These are phyloP conservation scores for Nephrocerus scutellatus DNA, from an alignment of 2,888 invertebrate species.

Conservation along the genomic window DNA sequence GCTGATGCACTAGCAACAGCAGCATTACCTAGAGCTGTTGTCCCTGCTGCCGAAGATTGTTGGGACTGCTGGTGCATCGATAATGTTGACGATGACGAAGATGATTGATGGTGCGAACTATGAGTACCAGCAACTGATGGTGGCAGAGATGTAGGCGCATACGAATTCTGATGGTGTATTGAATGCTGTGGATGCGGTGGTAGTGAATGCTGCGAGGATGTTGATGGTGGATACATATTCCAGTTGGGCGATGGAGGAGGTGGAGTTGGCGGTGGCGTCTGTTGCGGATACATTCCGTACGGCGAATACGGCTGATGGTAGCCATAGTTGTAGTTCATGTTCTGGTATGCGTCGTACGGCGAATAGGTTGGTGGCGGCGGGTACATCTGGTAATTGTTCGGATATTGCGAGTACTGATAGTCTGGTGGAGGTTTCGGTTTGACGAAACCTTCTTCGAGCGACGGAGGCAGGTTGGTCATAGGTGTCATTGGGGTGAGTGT, in stretches of 20 bases:
- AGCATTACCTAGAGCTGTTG: conserved; percentile 10
- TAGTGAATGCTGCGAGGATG: conserved; percentile 33
- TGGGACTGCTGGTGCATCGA: conserved; percentile 23
- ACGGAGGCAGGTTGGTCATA: conserved; percentile 46
- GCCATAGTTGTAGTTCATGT: conserved; percentile 48
- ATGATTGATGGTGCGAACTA: too few relatives aligned
- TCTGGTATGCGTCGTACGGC: conserved; percentile 46
- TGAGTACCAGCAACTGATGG: too few relatives aligned
- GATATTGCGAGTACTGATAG: conserved; percentile 46
- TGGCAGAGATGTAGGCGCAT: conserved; percentile 33
- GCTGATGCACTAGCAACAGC: conserved; percentile 4
- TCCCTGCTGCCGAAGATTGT: conserved; percentile 23
- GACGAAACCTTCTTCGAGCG: conserved; percentile 45
- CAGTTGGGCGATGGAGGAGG: conserved; percentile 55
- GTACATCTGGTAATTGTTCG: conserved; percentile 48
- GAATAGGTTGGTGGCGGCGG: conserved; percentile 43
- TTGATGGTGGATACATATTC: conserved; percentile 53
- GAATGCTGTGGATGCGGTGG: conserved; percentile 24
- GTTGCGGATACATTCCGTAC: conserved; percentile 47
- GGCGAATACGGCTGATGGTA: conserved; percentile 47
- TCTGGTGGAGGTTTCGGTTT: conserved; percentile 47
- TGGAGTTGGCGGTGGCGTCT: conserved; percentile 46
- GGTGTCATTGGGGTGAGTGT: conserved; percentile 47
- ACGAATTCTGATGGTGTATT: conserved; percentile 27
- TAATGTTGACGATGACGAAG: conserved; percentile 26